Percentiles rank a stretch among this genome's conserved stretches.
These are phyloP conservation scores for Heliconius hermathena DNA, from an alignment of 1,140 invertebrate genomes.

Conservation along the genomic window DNA sequence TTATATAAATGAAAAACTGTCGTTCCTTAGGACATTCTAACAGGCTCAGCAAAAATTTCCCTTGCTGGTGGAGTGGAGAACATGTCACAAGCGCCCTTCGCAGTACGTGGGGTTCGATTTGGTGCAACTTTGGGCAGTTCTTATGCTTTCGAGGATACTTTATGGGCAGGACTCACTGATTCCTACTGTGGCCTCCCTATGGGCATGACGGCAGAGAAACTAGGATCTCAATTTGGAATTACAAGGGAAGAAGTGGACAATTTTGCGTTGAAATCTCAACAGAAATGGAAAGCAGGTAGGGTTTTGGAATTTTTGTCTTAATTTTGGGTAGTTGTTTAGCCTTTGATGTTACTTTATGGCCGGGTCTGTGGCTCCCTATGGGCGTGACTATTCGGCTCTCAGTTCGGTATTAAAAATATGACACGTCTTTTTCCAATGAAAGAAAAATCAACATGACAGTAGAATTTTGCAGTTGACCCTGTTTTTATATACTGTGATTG, in stretches of 20 bases:
- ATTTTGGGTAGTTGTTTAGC: conserved; percentile 88
- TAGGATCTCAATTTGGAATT: conserved; percentile 95
- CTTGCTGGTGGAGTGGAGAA: conserved; percentile 96
- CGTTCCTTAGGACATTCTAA: conserved; percentile 89
- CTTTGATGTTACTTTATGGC: conserved; percentile 96
- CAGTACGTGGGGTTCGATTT: conserved; percentile 94
- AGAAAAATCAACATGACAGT: too few relatives aligned
- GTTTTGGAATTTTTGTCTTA: neutral
- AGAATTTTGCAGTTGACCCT: too few relatives aligned
- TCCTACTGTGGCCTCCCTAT: conserved; percentile 95
- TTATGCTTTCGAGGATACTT: conserved; percentile 92
- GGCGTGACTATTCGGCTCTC: conserved; percentile 96
- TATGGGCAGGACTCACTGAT: conserved; percentile 96
- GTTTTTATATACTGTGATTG: too few relatives aligned
- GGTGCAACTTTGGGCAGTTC: conserved; percentile 92
- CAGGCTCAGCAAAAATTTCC: conserved; percentile 93
- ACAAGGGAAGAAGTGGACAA: conserved; percentile 93
- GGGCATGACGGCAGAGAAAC: conserved; percentile 98
- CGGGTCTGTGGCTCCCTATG: conserved; percentile 96
- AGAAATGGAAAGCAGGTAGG: conserved; percentile 89
- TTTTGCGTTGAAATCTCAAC: conserved; percentile 93
- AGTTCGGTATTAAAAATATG: conserved; percentile 88
- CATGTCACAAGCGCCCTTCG: conserved; percentile 97
- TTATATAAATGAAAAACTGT: neutral
- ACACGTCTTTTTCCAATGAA: too few relatives aligned